phyloP scores from a whole-genome alignment of 2,797 vertebrate genomes.

The Netta rufina region DNA sequence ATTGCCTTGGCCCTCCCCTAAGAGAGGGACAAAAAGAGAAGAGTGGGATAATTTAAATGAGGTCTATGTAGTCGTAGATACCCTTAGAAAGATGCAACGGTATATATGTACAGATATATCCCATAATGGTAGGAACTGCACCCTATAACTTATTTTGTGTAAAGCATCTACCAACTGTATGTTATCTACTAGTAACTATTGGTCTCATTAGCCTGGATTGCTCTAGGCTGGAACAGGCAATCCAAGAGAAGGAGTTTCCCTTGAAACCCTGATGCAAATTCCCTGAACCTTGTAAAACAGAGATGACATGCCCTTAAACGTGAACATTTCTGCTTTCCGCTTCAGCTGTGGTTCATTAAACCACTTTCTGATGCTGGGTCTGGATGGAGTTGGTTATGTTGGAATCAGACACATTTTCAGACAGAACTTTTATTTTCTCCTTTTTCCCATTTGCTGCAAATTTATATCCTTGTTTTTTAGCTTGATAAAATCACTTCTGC shows the following conservation, averaged over 20 bases:
- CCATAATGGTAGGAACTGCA: background rate
- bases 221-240: background rate
- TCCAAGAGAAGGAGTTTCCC: background rate
- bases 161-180: background rate
- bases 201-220: background rate
- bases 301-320: background rate
- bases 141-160: background rate
- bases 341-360: constrained; percentile 51
- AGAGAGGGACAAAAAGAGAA: background rate
- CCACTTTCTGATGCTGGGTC: constrained; percentile 5
- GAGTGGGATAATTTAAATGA: background rate
- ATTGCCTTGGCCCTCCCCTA: background rate
- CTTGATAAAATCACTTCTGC: constrained; percentile 23
- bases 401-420: background rate
- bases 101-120: background rate
- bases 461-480: background rate
- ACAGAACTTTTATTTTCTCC: constrained; percentile 24
- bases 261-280: background rate
- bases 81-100: background rate
- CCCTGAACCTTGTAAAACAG: fast-evolving
- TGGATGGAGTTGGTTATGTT: constrained; percentile 24
- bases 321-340: background rate
- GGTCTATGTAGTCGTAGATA: background rate
- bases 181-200: background rate
- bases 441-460: constrained; percentile 15